Evolutionary conservation across 1,140 invertebrate genomes (phyloP).

Genomic region (Galleria mellonella): DNA sequence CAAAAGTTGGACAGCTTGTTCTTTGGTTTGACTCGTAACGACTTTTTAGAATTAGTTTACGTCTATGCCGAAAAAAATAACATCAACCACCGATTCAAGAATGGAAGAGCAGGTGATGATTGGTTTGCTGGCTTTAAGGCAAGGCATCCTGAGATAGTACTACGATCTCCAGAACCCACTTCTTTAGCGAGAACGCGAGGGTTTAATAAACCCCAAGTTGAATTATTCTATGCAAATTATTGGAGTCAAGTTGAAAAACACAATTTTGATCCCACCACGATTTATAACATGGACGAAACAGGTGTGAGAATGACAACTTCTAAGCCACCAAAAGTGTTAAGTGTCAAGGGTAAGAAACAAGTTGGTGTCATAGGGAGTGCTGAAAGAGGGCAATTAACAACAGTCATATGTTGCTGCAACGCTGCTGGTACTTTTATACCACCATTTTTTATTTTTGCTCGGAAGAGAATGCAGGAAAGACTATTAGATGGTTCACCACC

Average conservation of each 20-base stretch:
- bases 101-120: conserved; percentile 28
- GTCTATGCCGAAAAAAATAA: conserved; percentile 26
- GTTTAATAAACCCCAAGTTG: conserved; percentile 34
- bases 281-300: conserved; percentile 1
- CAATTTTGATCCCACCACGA: background rate
- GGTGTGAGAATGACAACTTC: background rate
- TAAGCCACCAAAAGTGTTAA: background rate
- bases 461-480: conserved; percentile 1
- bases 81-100: conserved; percentile 24
- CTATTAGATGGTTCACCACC: background rate
- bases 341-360: background rate
- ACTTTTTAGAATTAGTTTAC: conserved; percentile 20
- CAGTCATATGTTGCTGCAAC: background rate
- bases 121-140: conserved; percentile 27
- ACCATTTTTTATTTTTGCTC: conserved; percentile 1
- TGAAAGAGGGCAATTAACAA: conserved; percentile 1
- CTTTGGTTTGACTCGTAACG: conserved; percentile 19
- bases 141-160: conserved; percentile 24
- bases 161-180: conserved; percentile 31
- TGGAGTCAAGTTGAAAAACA: background rate
- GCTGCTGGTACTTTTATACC: background rate
- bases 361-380: background rate
- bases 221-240: conserved; percentile 1
- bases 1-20: conserved; percentile 13
- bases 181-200: conserved; percentile 28